Evolutionary conservation across 2,797 vertebrate species (phyloP).

Genomic region (Podarcis lilfordi): DNA sequence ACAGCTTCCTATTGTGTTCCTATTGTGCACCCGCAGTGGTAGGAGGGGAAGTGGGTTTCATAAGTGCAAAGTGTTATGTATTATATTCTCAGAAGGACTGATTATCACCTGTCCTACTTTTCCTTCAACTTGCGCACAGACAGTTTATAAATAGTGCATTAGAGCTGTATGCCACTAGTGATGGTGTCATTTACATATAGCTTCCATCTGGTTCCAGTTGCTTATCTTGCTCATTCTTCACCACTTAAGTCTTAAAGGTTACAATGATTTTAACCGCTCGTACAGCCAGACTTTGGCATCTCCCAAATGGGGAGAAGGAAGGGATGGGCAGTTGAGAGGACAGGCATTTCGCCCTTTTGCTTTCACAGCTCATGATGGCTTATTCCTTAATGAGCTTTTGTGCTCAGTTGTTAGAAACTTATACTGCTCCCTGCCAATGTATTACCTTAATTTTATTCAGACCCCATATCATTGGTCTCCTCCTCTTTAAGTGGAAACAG

Average conservation of each 20-base stretch:
- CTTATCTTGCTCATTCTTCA: background rate
- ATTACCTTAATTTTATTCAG: background rate
- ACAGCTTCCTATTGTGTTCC: too few relatives aligned
- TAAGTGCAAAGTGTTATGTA: background rate
- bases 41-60: background rate
- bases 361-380: background rate
- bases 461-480: background rate
- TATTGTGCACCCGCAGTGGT: too few relatives aligned
- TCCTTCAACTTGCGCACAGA: background rate
- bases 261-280: background rate
- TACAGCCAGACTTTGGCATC: fast-evolving
- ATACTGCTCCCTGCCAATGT: too few relatives aligned
- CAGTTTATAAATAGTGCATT: background rate
- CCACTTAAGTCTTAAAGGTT: fast-evolving
- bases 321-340: background rate
- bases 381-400: background rate
- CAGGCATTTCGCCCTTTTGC: background rate
- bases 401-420: background rate
- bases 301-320: background rate
- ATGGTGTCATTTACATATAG: background rate
- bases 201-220: background rate
- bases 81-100: background rate
- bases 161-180: background rate
- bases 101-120: background rate
- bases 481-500: background rate